Conservation (phyloP, 2,888 invertebrate species). For the Meteorus cinctellus region DNA sequence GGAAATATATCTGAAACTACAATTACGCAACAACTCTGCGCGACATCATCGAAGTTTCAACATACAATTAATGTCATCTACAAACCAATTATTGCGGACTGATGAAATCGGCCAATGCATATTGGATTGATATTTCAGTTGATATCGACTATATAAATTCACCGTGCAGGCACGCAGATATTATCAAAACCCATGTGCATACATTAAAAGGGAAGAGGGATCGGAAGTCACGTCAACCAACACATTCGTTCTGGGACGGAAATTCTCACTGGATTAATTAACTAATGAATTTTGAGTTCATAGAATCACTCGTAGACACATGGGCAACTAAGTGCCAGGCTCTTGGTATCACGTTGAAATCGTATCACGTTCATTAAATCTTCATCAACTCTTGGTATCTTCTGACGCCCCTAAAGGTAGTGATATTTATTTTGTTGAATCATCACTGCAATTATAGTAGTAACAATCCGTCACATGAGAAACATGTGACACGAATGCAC, state of each 20-base stretch:
- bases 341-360: neutral
- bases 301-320: constrained; percentile 7
- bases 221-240: neutral
- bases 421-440: neutral
- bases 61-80: neutral
- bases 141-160: neutral
- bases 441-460: constrained; percentile 33
- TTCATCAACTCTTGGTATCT: neutral
- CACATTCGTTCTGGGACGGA: neutral
- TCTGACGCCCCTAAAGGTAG: neutral
- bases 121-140: neutral
- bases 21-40: neutral
- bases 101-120: neutral
- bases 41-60: neutral
- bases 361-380: neutral
- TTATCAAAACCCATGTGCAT: neutral
- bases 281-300: constrained; percentile 34
- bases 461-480: constrained; percentile 19
- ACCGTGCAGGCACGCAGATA: neutral
- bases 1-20: neutral
- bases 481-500: constrained; percentile 28
- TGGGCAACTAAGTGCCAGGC: neutral
- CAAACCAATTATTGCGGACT: neutral
- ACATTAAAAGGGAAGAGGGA: neutral
- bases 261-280: constrained; percentile 25